Evolutionary conservation across 2,888 invertebrate species (phyloP).

Genomic region (Loripinus fragilis): DNA sequence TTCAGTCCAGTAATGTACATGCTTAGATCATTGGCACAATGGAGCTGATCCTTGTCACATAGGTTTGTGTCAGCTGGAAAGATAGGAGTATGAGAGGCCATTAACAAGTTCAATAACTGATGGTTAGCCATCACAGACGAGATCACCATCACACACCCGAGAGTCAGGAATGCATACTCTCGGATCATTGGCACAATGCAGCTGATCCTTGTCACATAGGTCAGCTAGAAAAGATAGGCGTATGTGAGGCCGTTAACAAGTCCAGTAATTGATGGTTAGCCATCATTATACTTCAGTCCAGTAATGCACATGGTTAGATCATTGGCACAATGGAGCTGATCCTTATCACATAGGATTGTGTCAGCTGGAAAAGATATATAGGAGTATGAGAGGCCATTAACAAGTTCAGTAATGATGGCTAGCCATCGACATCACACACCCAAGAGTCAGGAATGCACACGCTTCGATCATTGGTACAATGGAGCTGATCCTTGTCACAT

Average conservation of each 20-base stretch:
- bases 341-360: slow-evolving; percentile 11
- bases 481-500: slow-evolving; percentile 30
- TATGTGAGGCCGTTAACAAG: too few species aligned
- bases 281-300: too few species aligned
- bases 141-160: slow-evolving; percentile 88
- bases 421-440: too few species aligned
- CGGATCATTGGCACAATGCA: slow-evolving; percentile 18
- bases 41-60: slow-evolving; percentile 30
- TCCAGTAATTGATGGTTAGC: too few species aligned
- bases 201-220: too few species aligned
- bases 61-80: slow-evolving; percentile 13
- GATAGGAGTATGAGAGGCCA: slow-evolving; percentile 24
- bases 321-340: slow-evolving; percentile 34
- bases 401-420: too few species aligned
- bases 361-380: slow-evolving; percentile 2
- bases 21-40: slow-evolving; percentile 26
- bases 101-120: slow-evolving; percentile 45
- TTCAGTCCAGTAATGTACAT: slow-evolving; percentile 58
- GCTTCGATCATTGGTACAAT: background rate
- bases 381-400: slow-evolving; percentile 26
- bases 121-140: slow-evolving; percentile 86
- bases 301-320: slow-evolving; percentile 49
- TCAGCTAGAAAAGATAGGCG: too few species aligned
- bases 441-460: too few species aligned
- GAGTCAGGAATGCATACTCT: slow-evolving; percentile 51